Conservation (phyloP, 2,888 invertebrate species). For the Rhaphigaster nebulosa region DNA sequence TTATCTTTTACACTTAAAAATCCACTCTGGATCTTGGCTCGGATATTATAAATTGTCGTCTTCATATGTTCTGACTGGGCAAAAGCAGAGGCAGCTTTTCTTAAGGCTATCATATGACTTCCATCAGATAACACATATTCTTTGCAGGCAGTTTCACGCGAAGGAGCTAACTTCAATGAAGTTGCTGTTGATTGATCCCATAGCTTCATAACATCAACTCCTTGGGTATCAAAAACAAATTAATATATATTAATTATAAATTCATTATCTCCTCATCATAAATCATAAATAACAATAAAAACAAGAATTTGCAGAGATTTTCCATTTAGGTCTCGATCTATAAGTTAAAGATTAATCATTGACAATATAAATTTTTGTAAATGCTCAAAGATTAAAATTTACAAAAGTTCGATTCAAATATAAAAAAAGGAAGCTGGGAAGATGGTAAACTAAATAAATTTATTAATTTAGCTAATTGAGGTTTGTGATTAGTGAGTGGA, state of each 20-base stretch:
- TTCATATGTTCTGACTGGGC: conserved; percentile 76
- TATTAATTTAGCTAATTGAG: too few relatives aligned
- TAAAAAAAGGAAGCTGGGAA: too few relatives aligned
- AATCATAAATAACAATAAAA: too few relatives aligned
- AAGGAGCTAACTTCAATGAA: conserved; percentile 57
- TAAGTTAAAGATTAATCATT: too few relatives aligned
- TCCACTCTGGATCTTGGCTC: conserved; percentile 80
- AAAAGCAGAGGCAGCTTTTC: conserved; percentile 77
- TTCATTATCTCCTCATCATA: neutral
- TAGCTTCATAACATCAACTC: conserved; percentile 52
- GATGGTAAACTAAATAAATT: too few relatives aligned
- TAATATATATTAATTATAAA: neutral
- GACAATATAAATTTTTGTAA: too few relatives aligned
- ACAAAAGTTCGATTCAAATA: too few relatives aligned
- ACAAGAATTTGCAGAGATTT: too few relatives aligned
- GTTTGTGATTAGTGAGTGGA: too few relatives aligned
- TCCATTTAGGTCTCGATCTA: too few relatives aligned
- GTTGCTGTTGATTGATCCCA: conserved; percentile 58
- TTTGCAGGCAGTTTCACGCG: conserved; percentile 58
- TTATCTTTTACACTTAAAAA: conserved; percentile 83
- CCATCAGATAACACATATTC: conserved; percentile 72
- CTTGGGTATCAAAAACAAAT: neutral
- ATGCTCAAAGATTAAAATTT: too few relatives aligned
- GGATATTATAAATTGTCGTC: conserved; percentile 77
- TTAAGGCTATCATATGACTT: conserved; percentile 75